These are phyloP conservation scores for Unio pictorum DNA, from an alignment of 2,888 invertebrate species.

Conservation along the genomic window DNA sequence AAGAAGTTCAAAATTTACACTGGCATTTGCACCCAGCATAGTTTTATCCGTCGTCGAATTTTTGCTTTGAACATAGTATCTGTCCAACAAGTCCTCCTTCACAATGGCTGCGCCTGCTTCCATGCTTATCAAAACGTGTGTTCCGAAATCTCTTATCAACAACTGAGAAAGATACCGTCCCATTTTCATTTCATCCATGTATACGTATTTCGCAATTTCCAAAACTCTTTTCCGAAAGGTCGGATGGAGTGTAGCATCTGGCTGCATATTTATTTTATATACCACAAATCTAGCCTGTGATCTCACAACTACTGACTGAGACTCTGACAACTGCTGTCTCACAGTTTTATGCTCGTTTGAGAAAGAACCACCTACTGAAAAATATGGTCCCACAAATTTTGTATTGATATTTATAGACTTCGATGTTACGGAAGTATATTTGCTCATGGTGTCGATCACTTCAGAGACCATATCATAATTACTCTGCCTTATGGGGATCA, in stretches of 20 bases:
- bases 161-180: constrained; percentile 19
- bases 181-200: constrained; percentile 2
- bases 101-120: constrained; percentile 13
- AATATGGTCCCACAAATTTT: neutral
- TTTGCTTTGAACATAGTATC: too few relatives aligned
- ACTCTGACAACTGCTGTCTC: constrained; percentile 10
- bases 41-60: too few relatives aligned
- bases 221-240: constrained; percentile 13
- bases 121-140: constrained; percentile 17
- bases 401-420: constrained; percentile 15
- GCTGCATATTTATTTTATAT: constrained; percentile 10
- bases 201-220: constrained; percentile 17
- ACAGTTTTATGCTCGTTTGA: constrained; percentile 9
- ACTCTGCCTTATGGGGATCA: constrained; percentile 11
- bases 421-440: constrained; percentile 13
- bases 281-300: constrained; percentile 9
- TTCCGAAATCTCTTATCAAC: constrained; percentile 26
- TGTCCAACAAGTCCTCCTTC: too few relatives aligned
- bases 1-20: too few relatives aligned
- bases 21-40: too few relatives aligned
- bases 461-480: constrained; percentile 12
- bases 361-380: constrained; percentile 17
- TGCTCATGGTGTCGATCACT: constrained; percentile 9
- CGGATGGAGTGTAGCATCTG: constrained; percentile 15
- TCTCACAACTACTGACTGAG: constrained; percentile 8